Base-by-base conservation (phyloP, 2,113 vertebrate species). In the Dendrocopos noguchii region DNA sequence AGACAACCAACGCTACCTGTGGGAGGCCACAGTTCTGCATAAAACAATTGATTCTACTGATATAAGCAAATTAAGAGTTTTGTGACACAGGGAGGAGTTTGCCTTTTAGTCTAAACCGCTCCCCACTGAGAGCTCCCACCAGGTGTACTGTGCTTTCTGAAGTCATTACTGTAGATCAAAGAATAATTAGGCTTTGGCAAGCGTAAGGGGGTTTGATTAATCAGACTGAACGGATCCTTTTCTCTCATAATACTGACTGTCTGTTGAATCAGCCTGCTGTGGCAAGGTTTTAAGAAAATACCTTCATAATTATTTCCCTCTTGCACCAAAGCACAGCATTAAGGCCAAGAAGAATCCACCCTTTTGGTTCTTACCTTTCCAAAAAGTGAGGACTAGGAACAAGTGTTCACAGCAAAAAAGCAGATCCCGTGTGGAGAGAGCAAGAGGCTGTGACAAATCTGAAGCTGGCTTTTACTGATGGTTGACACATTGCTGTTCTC, bases 121-220 rank as follows among this genome's bases (percentile, higher is more conserved):
- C 74, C 84, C 83, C 28, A 55, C 34, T 70, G 92, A 83, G 85
- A 67, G 84, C 95, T 96, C 93, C 95, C 89, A 94, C 89, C 95
- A 96, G 97, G 94, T 95, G 91, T 91, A 66, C 78, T 33, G 5
- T 83, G 87, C 88, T 96, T 95, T 94, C 94, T 88, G 80, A 96
- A 97, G 90, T 86, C 94, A 95, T 97, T 97, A 97, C 95, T 76
- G 93, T 67, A 95, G 93, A 94, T 96, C 95, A 96, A 94, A 94
- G 93, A 94, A 95, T 95, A 97, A 96, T 97, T 95, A 95, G 80
- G 77, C 94, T 93, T 93, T 94, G 91, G 94, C 95, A 96, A 93
- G 95, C 72, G 18, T 89, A 88, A 91, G 72, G 83, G 82, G 80
- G 91, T 72, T 91, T 95, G 94, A 96, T 95, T 95, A 96, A 96